phyloP scores from a whole-genome alignment of 2,113 vertebrate genomes.

The Ariopsis seemanni region DNA sequence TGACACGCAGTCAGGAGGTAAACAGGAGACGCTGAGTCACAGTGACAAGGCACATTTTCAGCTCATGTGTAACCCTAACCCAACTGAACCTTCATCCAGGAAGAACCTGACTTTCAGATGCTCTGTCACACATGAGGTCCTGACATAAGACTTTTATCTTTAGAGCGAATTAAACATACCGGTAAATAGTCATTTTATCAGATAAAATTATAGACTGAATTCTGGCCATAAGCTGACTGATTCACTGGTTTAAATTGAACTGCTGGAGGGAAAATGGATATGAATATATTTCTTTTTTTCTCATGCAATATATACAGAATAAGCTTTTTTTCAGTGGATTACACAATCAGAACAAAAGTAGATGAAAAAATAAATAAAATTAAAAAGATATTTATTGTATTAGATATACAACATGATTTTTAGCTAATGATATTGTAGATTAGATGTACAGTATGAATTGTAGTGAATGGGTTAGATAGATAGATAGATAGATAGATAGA shows the following conservation, averaged over 20 bases:
- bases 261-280: background rate
- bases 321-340: background rate
- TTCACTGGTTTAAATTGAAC: background rate
- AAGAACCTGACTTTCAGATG: background rate
- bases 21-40: conserved; percentile 50
- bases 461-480: too few relatives aligned
- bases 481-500: too few relatives aligned
- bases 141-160: background rate
- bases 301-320: background rate
- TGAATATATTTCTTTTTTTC: background rate
- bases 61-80: too few relatives aligned
- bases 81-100: background rate
- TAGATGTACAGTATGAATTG: too few relatives aligned
- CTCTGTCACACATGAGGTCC: background rate
- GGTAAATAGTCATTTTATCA: background rate
- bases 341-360: background rate
- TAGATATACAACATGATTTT: too few relatives aligned
- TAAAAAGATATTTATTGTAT: too few relatives aligned
- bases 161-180: background rate
- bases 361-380: too few relatives aligned
- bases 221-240: background rate
- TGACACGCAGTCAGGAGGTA: background rate
- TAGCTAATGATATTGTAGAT: too few relatives aligned
- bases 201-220: background rate
- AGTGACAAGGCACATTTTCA: conserved; percentile 35